Evolutionary conservation across 2,888 invertebrate genomes (phyloP), one percentile per base, ranked within the genome.

Genomic region (Parapristionchus giblindavisi): DNA sequence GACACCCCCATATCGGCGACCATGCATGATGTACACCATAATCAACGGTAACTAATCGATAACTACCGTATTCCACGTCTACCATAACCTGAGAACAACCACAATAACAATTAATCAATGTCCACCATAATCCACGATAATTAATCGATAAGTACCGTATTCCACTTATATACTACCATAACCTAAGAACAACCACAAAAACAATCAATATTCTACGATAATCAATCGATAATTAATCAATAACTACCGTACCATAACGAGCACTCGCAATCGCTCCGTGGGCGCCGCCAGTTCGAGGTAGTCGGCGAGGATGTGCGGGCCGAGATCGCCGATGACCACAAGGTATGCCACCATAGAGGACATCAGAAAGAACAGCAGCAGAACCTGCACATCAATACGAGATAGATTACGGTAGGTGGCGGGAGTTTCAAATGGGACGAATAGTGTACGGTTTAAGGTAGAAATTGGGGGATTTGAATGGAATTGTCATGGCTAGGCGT

Each of bases 281-380:
- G 83, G 83, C 3, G 83, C 83, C 40, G 82, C 83, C 2, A 83
- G 65, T 36, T 82, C 79, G 8, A 83, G 77, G 56, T 80, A 84
- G 58, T 84, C 83, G 38, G 83, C 82, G 0, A 83, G 80, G 3
- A 85, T 94, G 86, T 93, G 93, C 27, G 98, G 97, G 0, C 95
- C 96, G 61, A 98, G 91, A 89, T 98, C 98, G 0, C 98, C 98
- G 81, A 98, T 94, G n/a, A 98, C 95, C 27, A 98, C 96, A 89
- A 95, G 94, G n/a, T 71, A 71, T 3, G 97, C 96, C 73, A 98
- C 93, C 84, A 95, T 94, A 0, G 96, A 95, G 14, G 97, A 97
- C 89, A 97, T 91, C 68, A 97, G 91, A 87, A 96, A 95, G 0
- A 96, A 94, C 84, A 97, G 95, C 81, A 96, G 94, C 89, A 89